Conservation (phyloP, 2,888 invertebrate genomes). For the Callyntrura guangdongensis region DNA sequence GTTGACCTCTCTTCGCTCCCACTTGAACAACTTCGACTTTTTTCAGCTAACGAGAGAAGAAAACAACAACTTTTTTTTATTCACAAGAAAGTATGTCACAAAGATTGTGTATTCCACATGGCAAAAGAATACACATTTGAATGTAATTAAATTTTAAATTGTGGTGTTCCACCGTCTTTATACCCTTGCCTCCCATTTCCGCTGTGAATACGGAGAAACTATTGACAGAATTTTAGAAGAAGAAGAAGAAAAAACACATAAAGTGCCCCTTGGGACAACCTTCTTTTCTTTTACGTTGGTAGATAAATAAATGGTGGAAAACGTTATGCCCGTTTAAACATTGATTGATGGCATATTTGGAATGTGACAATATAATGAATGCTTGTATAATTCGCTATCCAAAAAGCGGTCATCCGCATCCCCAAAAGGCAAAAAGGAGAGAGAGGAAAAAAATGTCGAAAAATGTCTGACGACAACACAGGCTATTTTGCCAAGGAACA, state of each 20-base stretch:
- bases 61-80: background rate
- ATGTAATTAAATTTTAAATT: slow-evolving; percentile 14
- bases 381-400: background rate
- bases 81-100: background rate
- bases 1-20: background rate
- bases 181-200: background rate
- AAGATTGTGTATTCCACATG: background rate
- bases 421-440: background rate
- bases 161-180: slow-evolving; percentile 1
- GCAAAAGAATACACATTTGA: background rate
- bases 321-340: background rate
- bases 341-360: slow-evolving; percentile 26
- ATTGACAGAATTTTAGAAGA: background rate
- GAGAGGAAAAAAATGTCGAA: background rate
- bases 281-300: background rate
- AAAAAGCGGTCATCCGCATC: background rate
- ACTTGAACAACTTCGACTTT: background rate
- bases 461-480: slow-evolving; percentile 23
- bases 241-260: background rate
- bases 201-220: too few species aligned
- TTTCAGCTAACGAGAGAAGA: background rate
- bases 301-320: too few species aligned
- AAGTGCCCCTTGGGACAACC: slow-evolving; percentile 6
- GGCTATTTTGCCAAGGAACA: background rate
- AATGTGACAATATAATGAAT: slow-evolving; percentile 17